Conservation (phyloP, 2,888 invertebrate genomes). For the Hemistola chrysoprasaria region DNA sequence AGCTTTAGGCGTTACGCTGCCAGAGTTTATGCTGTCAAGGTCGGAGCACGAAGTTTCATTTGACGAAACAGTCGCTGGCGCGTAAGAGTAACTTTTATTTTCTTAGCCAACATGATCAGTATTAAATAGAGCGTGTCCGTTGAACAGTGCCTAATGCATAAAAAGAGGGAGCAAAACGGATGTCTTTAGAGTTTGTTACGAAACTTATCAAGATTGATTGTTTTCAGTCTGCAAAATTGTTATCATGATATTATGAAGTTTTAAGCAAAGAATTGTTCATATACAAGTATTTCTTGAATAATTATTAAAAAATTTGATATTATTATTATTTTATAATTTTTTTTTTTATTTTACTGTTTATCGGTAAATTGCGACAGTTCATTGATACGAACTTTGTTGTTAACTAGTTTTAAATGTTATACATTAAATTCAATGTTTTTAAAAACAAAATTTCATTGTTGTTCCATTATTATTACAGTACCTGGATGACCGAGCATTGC, state of each 20-base stretch:
- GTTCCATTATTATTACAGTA: too few species aligned
- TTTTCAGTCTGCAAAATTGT: constrained; percentile 43
- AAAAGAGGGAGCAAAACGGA: constrained; percentile 40
- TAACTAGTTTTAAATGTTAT: constrained; percentile 74
- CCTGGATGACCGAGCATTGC: too few species aligned
- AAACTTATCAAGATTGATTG: constrained; percentile 68
- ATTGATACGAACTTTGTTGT: constrained; percentile 56
- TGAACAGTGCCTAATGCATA: constrained; percentile 61
- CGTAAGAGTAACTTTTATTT: constrained; percentile 56
- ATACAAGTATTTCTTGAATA: constrained; percentile 4
- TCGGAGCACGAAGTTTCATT: constrained; percentile 86
- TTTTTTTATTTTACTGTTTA: constrained; percentile 1
- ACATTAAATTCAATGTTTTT: constrained; percentile 43
- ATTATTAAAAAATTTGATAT: neutral
- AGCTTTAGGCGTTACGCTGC: constrained; percentile 83
- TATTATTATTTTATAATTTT: constrained; percentile 3
- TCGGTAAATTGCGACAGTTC: constrained; percentile 31
- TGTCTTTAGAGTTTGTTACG: constrained; percentile 62
- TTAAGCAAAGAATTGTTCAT: constrained; percentile 6
- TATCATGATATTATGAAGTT: constrained; percentile 6
- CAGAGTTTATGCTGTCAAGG: constrained; percentile 86
- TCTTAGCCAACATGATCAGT: constrained; percentile 60
- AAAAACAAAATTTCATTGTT: too few species aligned
- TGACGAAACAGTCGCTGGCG: constrained; percentile 79
- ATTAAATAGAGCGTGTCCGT: constrained; percentile 74